phyloP scores from a whole-genome alignment of 2,797 vertebrate genomes.

The Menidia menidia region DNA sequence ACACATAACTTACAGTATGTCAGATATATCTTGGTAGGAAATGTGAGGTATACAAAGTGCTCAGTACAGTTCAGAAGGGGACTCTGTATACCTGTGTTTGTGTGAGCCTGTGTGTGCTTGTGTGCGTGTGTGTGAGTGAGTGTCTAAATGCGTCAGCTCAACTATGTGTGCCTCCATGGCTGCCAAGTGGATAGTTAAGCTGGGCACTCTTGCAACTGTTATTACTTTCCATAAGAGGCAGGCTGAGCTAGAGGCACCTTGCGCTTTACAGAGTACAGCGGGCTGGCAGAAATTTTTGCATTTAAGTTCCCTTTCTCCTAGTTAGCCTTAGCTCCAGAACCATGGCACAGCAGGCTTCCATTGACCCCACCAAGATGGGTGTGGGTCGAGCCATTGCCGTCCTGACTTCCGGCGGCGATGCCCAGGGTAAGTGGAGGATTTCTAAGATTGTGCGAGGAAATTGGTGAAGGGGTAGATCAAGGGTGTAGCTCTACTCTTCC shows the following conservation, averaged over 20 bases:
- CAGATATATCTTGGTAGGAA: too few species aligned
- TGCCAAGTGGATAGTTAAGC: conserved; percentile 67
- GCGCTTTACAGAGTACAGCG: conserved; percentile 21
- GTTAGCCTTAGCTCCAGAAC: conserved; percentile 48
- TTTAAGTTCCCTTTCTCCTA: conserved; percentile 38
- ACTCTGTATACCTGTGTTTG: conserved; percentile 1
- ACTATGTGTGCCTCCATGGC: conserved; percentile 48
- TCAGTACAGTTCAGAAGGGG: conserved; percentile 34
- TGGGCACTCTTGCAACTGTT: conserved; percentile 52
- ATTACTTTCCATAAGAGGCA: conserved; percentile 60
- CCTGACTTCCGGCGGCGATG: conserved; percentile 93
- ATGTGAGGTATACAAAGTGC: neutral
- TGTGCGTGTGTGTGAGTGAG: conserved; percentile 14
- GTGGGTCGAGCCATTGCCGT: conserved; percentile 91
- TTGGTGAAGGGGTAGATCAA: conserved; percentile 4
- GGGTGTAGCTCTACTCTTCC: conserved; percentile 22
- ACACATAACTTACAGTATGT: too few species aligned
- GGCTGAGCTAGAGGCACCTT: conserved; percentile 38
- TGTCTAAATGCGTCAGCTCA: conserved; percentile 49
- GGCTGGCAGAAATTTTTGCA: conserved; percentile 30
- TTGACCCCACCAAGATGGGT: conserved; percentile 82
- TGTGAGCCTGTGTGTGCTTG: conserved; percentile 21
- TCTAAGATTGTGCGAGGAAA: neutral
- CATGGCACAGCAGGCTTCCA: conserved; percentile 64
- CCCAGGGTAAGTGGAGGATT: conserved; percentile 87